phyloP scores from a whole-genome alignment of 2,113 vertebrate species.

The Cochlearius cochlearius region DNA sequence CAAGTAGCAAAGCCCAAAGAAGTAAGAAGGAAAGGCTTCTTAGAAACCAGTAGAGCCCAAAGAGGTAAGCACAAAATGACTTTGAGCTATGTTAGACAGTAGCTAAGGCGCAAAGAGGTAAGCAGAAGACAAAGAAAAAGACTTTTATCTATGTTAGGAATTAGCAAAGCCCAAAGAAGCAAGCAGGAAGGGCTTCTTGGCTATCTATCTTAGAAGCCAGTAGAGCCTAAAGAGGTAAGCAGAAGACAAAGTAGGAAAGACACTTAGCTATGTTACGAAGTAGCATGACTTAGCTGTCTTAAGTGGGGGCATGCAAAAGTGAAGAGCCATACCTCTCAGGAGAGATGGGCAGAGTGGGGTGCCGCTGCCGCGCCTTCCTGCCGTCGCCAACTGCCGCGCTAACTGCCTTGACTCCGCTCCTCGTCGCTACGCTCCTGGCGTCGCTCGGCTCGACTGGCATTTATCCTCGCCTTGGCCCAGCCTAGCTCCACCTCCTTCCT shows the following conservation, averaged over 20 bases:
- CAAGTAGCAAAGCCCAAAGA: too few relatives aligned
- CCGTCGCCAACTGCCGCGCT: background rate
- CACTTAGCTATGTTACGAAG: background rate
- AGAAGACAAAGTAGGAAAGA: background rate
- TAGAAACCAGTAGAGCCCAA: too few relatives aligned
- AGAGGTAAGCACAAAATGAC: too few relatives aligned
- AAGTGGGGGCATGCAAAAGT: background rate
- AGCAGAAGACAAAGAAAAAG: background rate
- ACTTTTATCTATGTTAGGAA: background rate
- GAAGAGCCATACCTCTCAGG: background rate
- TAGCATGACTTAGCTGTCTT: background rate
- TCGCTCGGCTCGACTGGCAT: background rate
- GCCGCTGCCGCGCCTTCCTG: background rate
- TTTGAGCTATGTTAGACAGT: too few relatives aligned
- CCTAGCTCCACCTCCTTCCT: background rate
- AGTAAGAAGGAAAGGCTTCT: too few relatives aligned
- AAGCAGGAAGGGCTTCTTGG: background rate
- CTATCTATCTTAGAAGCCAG: too few relatives aligned
- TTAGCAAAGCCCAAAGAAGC: background rate
- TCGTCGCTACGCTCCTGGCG: accelerated
- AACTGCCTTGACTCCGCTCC: background rate
- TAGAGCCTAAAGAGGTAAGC: background rate
- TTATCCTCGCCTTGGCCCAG: background rate
- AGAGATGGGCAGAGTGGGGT: accelerated
- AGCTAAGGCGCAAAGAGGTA: background rate